A percentile compares a stretch with the other conserved stretches of the same genome.
These are phyloP conservation scores for Edolisoma coerulescens DNA, from an alignment of 2,113 vertebrate species.

Conservation along the genomic window DNA sequence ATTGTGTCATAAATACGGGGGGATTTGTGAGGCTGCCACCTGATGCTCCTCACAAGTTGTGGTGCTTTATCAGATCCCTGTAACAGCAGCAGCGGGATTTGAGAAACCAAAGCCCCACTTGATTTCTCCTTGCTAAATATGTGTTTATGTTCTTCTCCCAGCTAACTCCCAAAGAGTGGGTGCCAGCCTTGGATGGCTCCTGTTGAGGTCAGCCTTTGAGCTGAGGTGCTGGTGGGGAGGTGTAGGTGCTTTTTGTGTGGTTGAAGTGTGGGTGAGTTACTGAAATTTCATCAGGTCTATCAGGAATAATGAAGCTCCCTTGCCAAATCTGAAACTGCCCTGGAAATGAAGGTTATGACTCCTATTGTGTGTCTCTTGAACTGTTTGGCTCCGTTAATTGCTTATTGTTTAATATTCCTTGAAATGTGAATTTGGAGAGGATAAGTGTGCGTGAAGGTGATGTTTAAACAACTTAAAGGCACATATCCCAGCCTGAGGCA, in stretches of 20 bases:
- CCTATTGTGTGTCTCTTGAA: neutral
- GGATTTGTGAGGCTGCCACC: neutral
- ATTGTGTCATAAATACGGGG: neutral
- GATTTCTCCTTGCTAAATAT: neutral
- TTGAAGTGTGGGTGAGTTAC: neutral
- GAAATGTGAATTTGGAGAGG: neutral
- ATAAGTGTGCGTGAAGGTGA: neutral
- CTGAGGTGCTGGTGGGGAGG: neutral
- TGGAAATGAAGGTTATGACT: neutral
- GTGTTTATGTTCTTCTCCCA: neutral
- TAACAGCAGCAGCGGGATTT: neutral
- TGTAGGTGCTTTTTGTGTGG: neutral
- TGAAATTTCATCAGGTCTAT: neutral
- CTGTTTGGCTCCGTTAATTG: neutral
- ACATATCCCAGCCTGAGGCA: neutral
- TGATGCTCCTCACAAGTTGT: neutral
- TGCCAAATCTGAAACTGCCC: neutral
- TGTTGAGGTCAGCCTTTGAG: neutral
- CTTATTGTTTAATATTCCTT: neutral
- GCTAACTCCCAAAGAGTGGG: fast-evolving
- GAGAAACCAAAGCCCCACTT: neutral
- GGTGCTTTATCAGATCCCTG: neutral
- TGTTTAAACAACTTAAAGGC: neutral
- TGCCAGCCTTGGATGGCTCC: neutral
- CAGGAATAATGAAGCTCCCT: neutral